These are phyloP conservation scores for Tokudaia tokunoshimensis DNA, from an alignment of 2,797 vertebrate genomes.

Conservation along the genomic window DNA sequence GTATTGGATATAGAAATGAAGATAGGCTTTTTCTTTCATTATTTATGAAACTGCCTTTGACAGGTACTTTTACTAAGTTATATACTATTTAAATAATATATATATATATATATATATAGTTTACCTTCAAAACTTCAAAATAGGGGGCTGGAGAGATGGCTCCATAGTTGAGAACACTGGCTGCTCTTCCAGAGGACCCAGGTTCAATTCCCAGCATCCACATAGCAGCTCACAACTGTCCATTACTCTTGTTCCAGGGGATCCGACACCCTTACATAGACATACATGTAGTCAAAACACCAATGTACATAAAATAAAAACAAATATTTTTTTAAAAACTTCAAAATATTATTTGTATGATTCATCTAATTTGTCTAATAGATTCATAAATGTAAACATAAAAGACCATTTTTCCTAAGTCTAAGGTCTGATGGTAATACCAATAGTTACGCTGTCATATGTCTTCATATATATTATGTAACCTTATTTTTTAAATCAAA, in stretches of 20 bases:
- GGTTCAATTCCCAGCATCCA: neutral
- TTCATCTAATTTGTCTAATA: constrained; percentile 61
- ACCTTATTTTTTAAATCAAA: neutral
- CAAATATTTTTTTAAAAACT: neutral
- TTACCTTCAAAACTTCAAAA: constrained; percentile 60
- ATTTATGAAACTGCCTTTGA: constrained; percentile 74
- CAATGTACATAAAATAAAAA: neutral
- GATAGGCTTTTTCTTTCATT: constrained; percentile 65
- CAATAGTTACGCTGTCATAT: neutral
- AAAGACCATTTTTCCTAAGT: constrained; percentile 42
- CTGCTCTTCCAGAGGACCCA: neutral
- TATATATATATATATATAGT: constrained; percentile 52
- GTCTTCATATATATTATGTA: neutral
- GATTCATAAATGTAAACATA: constrained; percentile 58
- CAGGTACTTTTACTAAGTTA: constrained; percentile 65
- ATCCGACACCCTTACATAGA: neutral
- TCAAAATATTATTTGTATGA: constrained; percentile 64
- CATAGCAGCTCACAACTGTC: neutral
- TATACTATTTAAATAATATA: constrained; percentile 49
- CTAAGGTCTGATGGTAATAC: constrained; percentile 49
- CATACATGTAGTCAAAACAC: neutral
- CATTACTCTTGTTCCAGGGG: neutral
- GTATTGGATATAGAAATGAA: constrained; percentile 68
- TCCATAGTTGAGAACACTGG: neutral
- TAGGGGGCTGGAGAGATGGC: neutral